A percentile compares a stretch with the other conserved stretches of the same genome.
These are phyloP conservation scores for Acanthis flammea DNA, from an alignment of 2,797 vertebrate genomes.

Conservation along the genomic window DNA sequence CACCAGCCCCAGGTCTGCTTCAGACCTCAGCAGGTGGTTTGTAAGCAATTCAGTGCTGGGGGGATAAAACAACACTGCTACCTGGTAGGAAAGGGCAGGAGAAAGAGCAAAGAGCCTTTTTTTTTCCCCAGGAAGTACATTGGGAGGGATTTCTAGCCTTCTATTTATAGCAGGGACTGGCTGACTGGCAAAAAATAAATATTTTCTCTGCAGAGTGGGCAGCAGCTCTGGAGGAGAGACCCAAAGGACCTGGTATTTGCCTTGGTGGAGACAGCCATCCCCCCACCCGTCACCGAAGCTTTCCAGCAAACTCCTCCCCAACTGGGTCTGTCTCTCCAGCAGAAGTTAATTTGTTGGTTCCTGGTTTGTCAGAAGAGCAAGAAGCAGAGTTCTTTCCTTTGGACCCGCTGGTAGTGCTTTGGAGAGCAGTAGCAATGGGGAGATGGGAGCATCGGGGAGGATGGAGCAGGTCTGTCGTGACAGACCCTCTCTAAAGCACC, in stretches of 20 bases:
- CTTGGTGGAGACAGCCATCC: background rate
- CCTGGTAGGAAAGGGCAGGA: background rate
- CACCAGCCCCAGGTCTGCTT: fast-evolving
- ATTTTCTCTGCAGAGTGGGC: background rate
- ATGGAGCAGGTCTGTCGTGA: background rate
- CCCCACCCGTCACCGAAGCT: background rate
- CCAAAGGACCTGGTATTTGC: background rate
- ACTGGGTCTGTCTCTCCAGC: background rate
- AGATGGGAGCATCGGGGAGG: background rate
- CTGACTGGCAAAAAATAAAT: background rate
- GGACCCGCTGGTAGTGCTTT: background rate
- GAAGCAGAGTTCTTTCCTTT: background rate
- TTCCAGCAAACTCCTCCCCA: background rate
- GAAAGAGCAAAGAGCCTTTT: background rate
- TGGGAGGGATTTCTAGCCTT: background rate
- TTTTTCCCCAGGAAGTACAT: fast-evolving
- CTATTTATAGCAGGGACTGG: constrained; percentile 9
- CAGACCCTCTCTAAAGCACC: background rate
- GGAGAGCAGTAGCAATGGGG: background rate
- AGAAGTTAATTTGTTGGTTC: background rate
- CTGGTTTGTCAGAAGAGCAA: background rate
- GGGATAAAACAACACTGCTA: background rate
- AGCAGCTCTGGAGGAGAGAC: background rate
- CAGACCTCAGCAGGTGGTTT: background rate
- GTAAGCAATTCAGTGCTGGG: background rate